Evolutionary conservation across 2,797 vertebrate species (phyloP).

Genomic region (Coreius guichenoti): DNA sequence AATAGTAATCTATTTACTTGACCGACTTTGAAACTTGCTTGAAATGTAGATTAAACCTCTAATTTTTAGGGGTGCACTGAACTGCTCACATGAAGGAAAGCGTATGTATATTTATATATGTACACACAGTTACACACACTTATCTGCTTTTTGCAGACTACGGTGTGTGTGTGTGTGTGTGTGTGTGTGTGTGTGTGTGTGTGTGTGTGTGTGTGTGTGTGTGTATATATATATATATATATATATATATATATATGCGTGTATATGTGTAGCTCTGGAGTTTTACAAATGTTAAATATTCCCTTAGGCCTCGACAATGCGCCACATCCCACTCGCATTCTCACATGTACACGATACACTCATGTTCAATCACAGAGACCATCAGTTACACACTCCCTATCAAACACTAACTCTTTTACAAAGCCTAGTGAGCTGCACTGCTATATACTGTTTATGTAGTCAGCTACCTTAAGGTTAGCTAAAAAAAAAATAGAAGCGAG

Average conservation of each 20-base stretch:
- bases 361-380: slow-evolving; percentile 27
- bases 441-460: neutral
- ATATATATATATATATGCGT: too few species aligned
- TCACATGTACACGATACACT: slow-evolving; percentile 28
- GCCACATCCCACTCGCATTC: slow-evolving; percentile 30
- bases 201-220: too few species aligned
- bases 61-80: slow-evolving; percentile 11
- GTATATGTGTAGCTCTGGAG: slow-evolving; percentile 24
- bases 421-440: neutral
- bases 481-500: neutral
- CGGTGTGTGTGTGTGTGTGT: neutral
- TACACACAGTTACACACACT: neutral
- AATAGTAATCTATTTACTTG: slow-evolving; percentile 18
- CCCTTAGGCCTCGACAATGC: slow-evolving; percentile 57
- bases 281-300: slow-evolving; percentile 69
- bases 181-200: too few species aligned
- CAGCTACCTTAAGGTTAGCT: neutral
- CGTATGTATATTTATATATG: neutral
- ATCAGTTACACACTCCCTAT: slow-evolving; percentile 8
- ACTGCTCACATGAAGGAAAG: neutral
- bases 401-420: slow-evolving; percentile 3
- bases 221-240: too few species aligned
- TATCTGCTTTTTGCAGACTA: slow-evolving; percentile 20
- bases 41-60: slow-evolving; percentile 15
- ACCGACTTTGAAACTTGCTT: slow-evolving; percentile 8